Evolutionary conservation across 1,140 invertebrate genomes (phyloP), one percentile per base, ranked within the genome.

Genomic region (Pachyrhynchus sulphureomaculatus): DNA sequence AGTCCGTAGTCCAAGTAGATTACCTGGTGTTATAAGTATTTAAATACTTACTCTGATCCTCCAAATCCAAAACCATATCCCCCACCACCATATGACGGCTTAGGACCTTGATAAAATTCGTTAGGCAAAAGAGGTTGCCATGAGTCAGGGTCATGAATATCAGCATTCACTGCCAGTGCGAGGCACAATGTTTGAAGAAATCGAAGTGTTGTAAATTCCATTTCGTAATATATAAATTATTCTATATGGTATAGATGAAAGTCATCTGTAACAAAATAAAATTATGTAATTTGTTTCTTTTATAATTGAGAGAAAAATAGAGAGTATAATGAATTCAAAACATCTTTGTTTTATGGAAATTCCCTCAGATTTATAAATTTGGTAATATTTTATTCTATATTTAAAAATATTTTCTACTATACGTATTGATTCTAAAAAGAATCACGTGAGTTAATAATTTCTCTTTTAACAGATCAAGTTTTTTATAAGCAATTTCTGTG

Each of bases 91-190:
- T 29, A 48, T 1, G 39, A 47, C 12, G 41, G 13, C 13, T 45
- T 54, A 18, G 20, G 17, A 5, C 13, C 17, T 13, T 41, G 56
- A 24, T 48, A 66, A 29, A 52, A 47, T 6, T 63, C 65, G 15
- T 13, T 29, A 21, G 54, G 65, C 29, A 57, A 34, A 5, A 62
- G 45, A 8, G 65, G 59, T 26, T 66, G 53, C 60, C 60, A 66
- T 17, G 48, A 44, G n/a, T 65, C 53, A 45, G 54, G 37, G 47
- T 66, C 60, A 49, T 63, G 60, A 37, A 56, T 32, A 32, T 55
- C 58, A 10, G 53, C 58, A 23, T 36, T 48, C n/a, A 34, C 39
- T 36, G 52, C 51, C 3, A 45, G 12, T 17, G 53, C 12, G 12
- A 61, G n/a, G 21, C 56, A 65, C 24, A 61, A 12, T 34, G 17